Percentiles rank a stretch among this genome's conserved stretches.
Evolutionary conservation across 2,888 invertebrate genomes (phyloP).

Genomic region (Altica lythri): DNA sequence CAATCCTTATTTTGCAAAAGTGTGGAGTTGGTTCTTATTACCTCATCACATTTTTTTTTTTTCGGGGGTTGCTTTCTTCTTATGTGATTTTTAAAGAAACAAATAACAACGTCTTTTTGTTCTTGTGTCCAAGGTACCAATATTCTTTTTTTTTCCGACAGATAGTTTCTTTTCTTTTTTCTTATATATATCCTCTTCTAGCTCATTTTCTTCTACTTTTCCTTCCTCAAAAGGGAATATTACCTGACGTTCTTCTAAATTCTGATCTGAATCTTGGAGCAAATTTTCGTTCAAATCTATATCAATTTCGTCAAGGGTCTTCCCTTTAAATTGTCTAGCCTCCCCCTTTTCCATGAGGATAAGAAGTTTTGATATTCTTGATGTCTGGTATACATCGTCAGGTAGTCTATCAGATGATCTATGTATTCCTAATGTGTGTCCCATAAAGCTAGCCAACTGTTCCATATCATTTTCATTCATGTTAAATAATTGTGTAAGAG

Average conservation of each 20-base stretch:
- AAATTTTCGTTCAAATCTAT: constrained; percentile 31
- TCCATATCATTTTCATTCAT: constrained; percentile 38
- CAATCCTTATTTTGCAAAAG: not conserved
- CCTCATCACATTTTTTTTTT: not conserved
- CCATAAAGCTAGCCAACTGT: constrained; percentile 40
- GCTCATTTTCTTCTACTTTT: not conserved
- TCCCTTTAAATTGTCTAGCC: constrained; percentile 34
- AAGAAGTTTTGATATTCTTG: constrained; percentile 36
- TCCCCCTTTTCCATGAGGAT: constrained; percentile 33
- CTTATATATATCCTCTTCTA: not conserved
- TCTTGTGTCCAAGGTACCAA: constrained; percentile 6
- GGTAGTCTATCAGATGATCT: constrained; percentile 31
- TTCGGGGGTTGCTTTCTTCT: constrained; percentile 1
- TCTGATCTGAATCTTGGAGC: not conserved
- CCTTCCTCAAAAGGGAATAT: too few relatives aligned
- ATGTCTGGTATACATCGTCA: constrained; percentile 25
- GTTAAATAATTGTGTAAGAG: constrained; percentile 37
- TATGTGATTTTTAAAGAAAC: constrained; percentile 2
- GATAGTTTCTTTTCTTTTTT: constrained; percentile 7
- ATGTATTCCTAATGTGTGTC: constrained; percentile 36
- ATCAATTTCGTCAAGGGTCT: constrained; percentile 32
- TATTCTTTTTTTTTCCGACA: constrained; percentile 1
- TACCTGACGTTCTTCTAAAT: not conserved
- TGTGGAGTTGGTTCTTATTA: constrained; percentile 1
- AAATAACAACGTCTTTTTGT: constrained; percentile 1